A percentile compares a stretch with the other conserved stretches of the same genome.
phyloP scores from a whole-genome alignment of 2,113 vertebrate species.

The Neomonachus schauinslandi region DNA sequence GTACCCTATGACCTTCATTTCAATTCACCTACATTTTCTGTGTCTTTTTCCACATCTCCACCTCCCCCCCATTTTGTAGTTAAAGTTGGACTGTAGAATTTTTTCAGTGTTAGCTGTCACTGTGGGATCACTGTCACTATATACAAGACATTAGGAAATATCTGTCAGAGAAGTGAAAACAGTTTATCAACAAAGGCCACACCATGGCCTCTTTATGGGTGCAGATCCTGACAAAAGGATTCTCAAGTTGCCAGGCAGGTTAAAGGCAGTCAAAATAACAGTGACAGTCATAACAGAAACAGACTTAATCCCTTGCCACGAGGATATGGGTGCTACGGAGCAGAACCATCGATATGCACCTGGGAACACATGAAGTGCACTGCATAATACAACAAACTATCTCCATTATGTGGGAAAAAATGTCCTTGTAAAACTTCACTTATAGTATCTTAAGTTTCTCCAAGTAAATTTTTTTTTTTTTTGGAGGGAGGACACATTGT shows the following conservation, averaged over 20 bases:
- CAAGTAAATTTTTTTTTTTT: neutral
- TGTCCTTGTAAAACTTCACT: slow-evolving; percentile 3
- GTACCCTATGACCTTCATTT: neutral
- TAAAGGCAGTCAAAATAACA: slow-evolving; percentile 66
- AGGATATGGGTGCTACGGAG: slow-evolving; percentile 21
- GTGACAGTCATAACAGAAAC: slow-evolving; percentile 58
- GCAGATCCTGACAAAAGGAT: slow-evolving; percentile 71
- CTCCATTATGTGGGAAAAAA: neutral
- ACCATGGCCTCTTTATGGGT: slow-evolving; percentile 53
- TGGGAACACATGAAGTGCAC: neutral
- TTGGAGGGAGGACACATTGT: neutral
- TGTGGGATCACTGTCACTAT: slow-evolving; percentile 58
- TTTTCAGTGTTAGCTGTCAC: slow-evolving; percentile 61
- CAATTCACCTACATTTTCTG: neutral
- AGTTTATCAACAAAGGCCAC: slow-evolving; percentile 76
- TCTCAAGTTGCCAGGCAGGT: slow-evolving; percentile 68
- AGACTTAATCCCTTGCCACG: neutral
- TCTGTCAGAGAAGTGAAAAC: slow-evolving; percentile 74
- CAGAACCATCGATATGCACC: neutral
- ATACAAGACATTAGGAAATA: slow-evolving; percentile 60
- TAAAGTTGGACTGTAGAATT: slow-evolving; percentile 49
- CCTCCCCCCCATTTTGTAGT: neutral
- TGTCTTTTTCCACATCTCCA: neutral
- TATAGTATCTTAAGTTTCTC: slow-evolving; percentile 21
- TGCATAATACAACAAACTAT: neutral